Evolutionary conservation across 2,888 invertebrate species (phyloP).

Genomic region (Phaedon cochleariae): DNA sequence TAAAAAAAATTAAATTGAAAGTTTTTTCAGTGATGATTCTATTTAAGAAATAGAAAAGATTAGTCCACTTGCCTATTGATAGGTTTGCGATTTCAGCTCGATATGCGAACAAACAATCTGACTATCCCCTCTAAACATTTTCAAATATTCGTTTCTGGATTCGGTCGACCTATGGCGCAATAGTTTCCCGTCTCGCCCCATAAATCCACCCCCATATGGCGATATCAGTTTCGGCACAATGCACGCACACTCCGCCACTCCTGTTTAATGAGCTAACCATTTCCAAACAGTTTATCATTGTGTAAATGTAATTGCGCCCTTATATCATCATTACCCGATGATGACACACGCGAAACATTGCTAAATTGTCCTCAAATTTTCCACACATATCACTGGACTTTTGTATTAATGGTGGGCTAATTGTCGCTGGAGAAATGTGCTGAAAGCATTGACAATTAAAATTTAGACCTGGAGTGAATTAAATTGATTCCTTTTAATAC

Average conservation of each 20-base stretch:
- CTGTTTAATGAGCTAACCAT: constrained; percentile 54
- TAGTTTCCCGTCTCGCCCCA: constrained; percentile 24
- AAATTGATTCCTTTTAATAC: no score
- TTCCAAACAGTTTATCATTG: constrained; percentile 57
- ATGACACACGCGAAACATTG: constrained; percentile 43
- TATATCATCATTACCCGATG: constrained; percentile 54
- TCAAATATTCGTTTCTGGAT: no score
- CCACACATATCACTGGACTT: constrained; percentile 1
- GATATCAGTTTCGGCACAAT: constrained; percentile 39
- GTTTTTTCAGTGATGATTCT: no score
- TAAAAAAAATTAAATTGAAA: no score
- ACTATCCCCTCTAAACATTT: no score
- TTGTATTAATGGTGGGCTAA: neutral
- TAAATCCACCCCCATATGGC: constrained; percentile 40
- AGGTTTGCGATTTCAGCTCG: no score
- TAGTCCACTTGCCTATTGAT: no score
- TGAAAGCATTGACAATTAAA: neutral
- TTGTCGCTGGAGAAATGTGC: neutral
- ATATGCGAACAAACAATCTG: no score
- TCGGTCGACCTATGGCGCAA: constrained; percentile 13
- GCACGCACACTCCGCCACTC: constrained; percentile 47
- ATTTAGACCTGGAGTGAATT: neutral
- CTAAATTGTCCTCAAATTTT: constrained; percentile 15
- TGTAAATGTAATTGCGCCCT: constrained; percentile 54
- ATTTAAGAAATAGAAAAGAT: no score